Base-by-base conservation (phyloP, 2,113 vertebrate species). In the Euleptes europaea region DNA sequence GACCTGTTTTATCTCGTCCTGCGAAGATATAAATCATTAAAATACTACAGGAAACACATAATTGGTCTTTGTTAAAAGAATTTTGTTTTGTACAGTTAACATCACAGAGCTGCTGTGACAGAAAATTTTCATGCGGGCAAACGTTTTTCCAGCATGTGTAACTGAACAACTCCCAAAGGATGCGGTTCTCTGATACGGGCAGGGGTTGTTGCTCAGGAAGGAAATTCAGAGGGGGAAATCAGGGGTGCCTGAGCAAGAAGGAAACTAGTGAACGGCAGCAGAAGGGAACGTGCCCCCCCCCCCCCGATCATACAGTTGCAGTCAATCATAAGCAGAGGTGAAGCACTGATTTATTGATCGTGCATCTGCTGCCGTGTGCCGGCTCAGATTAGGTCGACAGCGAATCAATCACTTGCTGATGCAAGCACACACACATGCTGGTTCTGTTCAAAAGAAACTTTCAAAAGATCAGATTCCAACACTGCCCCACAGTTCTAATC, bases 241-340 rank as follows among this genome's bases (percentile, higher is more conserved):
- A 35, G 26, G n/a, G 70, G 1, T 23, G 77, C 86, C 38, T 88
- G 42, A 42, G 73, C 69, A 19, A 80, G 72, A 84, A 1, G 79
- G 19, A 86, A 86, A 51, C 1, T 72, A 15, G 1, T 1, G 33
- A 65, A 78, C 33, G 83, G 44, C 23, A 82, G 8, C 8, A 51
- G 26, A 2, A 89, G 63, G 1, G 78, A 6, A 88, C 14, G 65
- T 91, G 47, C 85, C 70, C 38, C 4, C 44, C 88, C 88, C n/a
- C n/a, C n/a, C n/a, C n/a, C n/a, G 85, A 51, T 86, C 70, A 5
- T 82, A 88, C 67, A 67, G 23, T 3, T 7, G 11, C 35, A 49
- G 42, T 33, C 81, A 67, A 88, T 42, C 91, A 88, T 63, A 93
- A 92, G 88, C 87, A 92, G 54, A 80, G 69, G 44, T 12, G 26